Percentiles rank a stretch among this genome's conserved stretches.
Evolutionary conservation across 2,113 vertebrate species (phyloP).

Genomic region (Saimiri boliviensis): DNA sequence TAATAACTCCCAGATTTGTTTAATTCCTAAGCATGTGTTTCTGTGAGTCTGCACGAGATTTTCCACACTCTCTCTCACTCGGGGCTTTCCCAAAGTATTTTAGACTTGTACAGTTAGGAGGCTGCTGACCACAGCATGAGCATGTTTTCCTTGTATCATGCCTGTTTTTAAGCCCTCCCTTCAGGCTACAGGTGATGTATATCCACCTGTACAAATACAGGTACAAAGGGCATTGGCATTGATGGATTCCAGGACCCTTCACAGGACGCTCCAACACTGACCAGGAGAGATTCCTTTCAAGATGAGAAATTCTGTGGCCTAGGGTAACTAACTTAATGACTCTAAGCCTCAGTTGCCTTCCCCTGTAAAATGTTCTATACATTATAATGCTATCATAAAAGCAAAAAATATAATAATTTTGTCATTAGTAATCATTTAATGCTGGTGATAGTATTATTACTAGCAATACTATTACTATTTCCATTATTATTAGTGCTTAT

Average conservation of each 20-base stretch:
- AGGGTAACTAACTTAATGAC: too few species aligned
- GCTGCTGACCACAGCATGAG: accelerated
- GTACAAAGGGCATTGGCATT: too few species aligned
- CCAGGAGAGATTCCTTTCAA: not conserved
- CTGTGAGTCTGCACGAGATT: too few species aligned
- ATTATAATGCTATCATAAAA: not conserved
- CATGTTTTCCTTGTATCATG: not conserved
- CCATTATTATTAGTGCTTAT: not conserved
- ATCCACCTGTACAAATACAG: not conserved
- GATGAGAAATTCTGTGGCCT: not conserved
- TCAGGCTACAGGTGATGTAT: accelerated
- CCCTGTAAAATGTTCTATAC: not conserved
- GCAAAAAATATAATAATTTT: not conserved
- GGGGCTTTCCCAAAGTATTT: not conserved
- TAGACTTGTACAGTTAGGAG: not conserved
- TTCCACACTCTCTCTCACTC: not conserved
- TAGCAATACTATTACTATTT: not conserved
- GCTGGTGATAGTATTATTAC: not conserved
- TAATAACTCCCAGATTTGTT: not conserved
- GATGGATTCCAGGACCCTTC: not conserved
- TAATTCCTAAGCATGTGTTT: not conserved
- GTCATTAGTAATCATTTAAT: not conserved
- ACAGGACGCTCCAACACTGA: not conserved
- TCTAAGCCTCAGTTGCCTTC: not conserved
- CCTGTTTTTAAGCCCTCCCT: not conserved